Percentiles rank a stretch among this genome's conserved stretches.
phyloP scores from a whole-genome alignment of 2,113 vertebrate species.

The Oreochromis tanganicae region DNA sequence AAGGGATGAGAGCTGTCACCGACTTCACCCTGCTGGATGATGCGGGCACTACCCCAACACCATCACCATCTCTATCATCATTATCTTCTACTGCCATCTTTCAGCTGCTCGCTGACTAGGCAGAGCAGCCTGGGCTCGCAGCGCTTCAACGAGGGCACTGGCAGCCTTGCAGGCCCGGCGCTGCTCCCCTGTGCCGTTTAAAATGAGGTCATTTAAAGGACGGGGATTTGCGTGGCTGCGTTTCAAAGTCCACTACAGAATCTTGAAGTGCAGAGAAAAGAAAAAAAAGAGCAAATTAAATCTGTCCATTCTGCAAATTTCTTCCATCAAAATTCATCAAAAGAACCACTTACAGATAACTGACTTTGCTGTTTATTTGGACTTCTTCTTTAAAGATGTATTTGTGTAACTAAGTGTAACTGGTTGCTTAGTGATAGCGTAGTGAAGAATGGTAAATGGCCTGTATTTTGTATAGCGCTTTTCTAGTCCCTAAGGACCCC shows the following conservation, averaged over 20 bases:
- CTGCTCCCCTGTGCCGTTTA: neutral
- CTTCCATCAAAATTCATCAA: neutral
- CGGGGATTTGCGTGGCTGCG: conserved; percentile 26
- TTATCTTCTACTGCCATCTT: conserved; percentile 53
- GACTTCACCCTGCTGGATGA: conserved; percentile 39
- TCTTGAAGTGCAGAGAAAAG: neutral
- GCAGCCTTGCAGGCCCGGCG: neutral
- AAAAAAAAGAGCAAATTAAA: neutral
- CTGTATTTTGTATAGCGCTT: no score
- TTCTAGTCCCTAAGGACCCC: no score
- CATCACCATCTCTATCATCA: neutral
- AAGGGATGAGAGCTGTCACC: neutral
- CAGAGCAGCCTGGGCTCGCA: neutral
- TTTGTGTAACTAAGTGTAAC: neutral
- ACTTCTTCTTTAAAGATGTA: neutral
- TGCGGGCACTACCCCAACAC: conserved; percentile 1
- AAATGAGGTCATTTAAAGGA: conserved; percentile 59
- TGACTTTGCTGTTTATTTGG: neutral
- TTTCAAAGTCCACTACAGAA: conserved; percentile 16
- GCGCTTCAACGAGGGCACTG: neutral
- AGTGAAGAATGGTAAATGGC: neutral
- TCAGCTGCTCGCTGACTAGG: neutral
- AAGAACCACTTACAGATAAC: neutral
- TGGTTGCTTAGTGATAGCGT: conserved; percentile 7
- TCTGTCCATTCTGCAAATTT: neutral